Conservation (phyloP, 2,888 invertebrate species). For the Vesta saturnalis region DNA sequence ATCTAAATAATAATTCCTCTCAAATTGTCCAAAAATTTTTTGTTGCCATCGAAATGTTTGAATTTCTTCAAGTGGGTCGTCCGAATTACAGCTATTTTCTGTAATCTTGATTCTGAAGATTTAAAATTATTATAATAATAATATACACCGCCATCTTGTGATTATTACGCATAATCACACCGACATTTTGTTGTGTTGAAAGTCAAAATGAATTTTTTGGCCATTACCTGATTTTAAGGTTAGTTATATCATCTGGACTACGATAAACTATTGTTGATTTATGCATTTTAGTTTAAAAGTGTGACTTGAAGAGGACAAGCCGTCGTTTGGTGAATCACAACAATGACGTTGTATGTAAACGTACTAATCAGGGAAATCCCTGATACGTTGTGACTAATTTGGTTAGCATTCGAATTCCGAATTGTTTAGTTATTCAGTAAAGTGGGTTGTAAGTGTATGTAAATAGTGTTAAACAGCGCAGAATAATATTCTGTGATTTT, state of each 20-base stretch:
- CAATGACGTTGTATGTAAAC: slow-evolving; percentile 40
- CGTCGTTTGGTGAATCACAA: slow-evolving; percentile 32
- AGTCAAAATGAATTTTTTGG: no score
- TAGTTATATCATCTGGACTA: slow-evolving; percentile 64
- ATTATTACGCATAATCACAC: no score
- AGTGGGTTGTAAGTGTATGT: no score
- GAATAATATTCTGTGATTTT: no score
- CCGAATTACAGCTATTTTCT: slow-evolving; percentile 9
- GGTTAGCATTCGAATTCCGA: no score
- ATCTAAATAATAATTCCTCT: slow-evolving; percentile 69
- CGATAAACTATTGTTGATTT: slow-evolving; percentile 64
- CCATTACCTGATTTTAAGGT: slow-evolving; percentile 66
- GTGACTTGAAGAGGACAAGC: neutral
- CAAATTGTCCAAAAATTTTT: slow-evolving; percentile 72
- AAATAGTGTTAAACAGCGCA: no score
- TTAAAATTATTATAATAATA: neutral
- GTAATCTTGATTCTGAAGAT: neutral
- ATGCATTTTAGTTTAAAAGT: neutral
- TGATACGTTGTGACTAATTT: no score
- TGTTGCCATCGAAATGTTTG: slow-evolving; percentile 76
- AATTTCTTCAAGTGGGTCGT: slow-evolving; percentile 45
- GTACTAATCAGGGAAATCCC: no score
- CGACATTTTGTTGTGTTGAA: no score
- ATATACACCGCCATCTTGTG: slow-evolving; percentile 14
- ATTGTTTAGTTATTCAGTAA: no score